Evolutionary conservation across 92 coral and sea anemone genomes (phyloP), one percentile per base, ranked within the genome.

Genomic region (Muricea muricata): DNA sequence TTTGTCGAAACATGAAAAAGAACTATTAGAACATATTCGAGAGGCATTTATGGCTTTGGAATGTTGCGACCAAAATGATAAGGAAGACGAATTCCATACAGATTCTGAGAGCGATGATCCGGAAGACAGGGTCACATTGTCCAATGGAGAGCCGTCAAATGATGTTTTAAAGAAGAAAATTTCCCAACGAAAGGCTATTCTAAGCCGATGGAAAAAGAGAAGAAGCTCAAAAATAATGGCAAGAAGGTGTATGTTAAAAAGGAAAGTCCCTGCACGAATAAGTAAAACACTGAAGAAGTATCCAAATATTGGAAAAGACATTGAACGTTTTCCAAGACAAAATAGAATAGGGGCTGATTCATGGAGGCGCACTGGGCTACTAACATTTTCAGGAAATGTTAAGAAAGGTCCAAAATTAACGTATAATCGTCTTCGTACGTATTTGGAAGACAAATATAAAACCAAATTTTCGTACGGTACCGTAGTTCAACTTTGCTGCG

Each of bases 41-140:
- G 52, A 70, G 18, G 76, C 76, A 35, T 70, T 7, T 18, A 8
- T 3, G 6, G 76, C 76, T 0, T 14, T 34, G 33, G 3, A 34
- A 70, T 4, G 52, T 37, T 5, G 18, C 0, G 13, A 34, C 1
- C 23, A 6, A 5, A 35, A 28, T 34, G 17, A 69, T 15, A 14
- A 48, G n/a, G 75, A 26, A 2, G 65, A 56, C 25, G 87, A 77
- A 31, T n/a, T 65, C 31, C n/a, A 32, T 45, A 83, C 89, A 28
- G 85, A 88, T 3, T 83, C 85, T 11, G 89, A 89, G 34, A 66
- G 63, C 34, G 85, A 89, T 33, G 50, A 90, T 37, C 93, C 90
- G 1, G 90, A 90, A 42, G 90, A 90, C 85, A 85, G 90, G 90
- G 84, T 71, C 28, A 37, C 73, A 23, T 42, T 89, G 40, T 9